Base-by-base conservation (phyloP, 2,113 vertebrate species). In the Entosphenus tridentatus region DNA sequence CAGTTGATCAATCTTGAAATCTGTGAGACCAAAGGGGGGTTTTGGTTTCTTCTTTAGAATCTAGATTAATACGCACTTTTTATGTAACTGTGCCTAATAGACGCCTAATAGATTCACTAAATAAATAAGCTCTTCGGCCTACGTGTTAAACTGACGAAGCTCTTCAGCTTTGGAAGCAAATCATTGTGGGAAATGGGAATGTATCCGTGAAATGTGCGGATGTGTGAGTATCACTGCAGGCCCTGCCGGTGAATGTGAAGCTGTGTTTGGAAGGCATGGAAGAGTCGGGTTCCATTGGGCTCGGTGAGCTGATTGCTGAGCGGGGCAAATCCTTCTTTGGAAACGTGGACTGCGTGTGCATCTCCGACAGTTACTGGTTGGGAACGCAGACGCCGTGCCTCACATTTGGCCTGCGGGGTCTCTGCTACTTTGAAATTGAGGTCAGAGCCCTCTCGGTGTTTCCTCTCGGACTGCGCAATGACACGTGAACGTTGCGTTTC, bases 211-310 rank as follows among this genome's bases (percentile, higher is more conserved):
- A 39, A 39, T 39, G 39, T 39, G 39, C 39, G 39, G 39, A 39
- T 39, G 39, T 39, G 39, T 39, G 39, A 39, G 39, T 39, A 7
- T 39, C 39, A 39, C 39, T 65, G n/a, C 62, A 95, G 90, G 87
- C 89, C 3, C 75, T 96, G 68, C 93, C 93, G 2, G 89, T 98
- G 78, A 98, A 98, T 72, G 69, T 98, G 57, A 88, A 89, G 58
- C 95, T 98, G 78, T 96, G 90, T 73, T 81, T 98, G 0, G 93
- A 98, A 71, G 93, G 93, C 68, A 96, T 98, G 93, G 93, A 98
- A 72, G 93, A 98, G 72, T 96, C 90, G 0, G 89, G 87, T 55
- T 96, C 93, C 0, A 87, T 95, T 73, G 92, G 92, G 56, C 79
- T 96, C 69, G 89, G 95, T 11, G 83, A 92, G 0, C 78, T 96